A percentile compares a stretch with the other conserved stretches of the same genome.
phyloP scores from a whole-genome alignment of 1,140 invertebrate genomes.

The Diorhabda sublineata region DNA sequence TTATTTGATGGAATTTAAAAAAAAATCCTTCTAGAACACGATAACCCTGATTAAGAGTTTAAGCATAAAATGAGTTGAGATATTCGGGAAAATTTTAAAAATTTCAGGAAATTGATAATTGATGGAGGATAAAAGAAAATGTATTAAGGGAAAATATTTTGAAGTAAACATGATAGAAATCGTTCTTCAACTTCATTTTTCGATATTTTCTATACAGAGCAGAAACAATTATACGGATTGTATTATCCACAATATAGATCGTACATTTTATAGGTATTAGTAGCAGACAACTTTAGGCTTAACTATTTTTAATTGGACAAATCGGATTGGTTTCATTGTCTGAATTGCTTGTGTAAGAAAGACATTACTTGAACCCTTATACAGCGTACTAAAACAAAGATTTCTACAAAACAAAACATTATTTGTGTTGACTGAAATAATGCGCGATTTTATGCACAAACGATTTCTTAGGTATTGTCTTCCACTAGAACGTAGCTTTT shows the following conservation, averaged over 20 bases:
- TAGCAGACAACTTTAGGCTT: constrained; percentile 11
- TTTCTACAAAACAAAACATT: constrained; percentile 11
- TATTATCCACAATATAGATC: no score
- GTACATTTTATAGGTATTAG: not conserved
- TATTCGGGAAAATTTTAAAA: not conserved
- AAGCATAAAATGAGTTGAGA: not conserved
- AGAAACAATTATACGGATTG: no score
- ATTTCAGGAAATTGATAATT: not conserved
- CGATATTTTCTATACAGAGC: no score
- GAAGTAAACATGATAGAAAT: not conserved
- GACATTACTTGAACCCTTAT: not conserved
- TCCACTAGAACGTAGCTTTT: not conserved
- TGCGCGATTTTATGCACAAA: constrained; percentile 14
- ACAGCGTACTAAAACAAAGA: constrained; percentile 13
- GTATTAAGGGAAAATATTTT: not conserved
- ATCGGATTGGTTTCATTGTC: constrained; percentile 21
- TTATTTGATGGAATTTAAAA: not conserved
- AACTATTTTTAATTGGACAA: constrained; percentile 22
- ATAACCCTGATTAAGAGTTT: not conserved
- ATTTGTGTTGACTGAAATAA: constrained; percentile 12
- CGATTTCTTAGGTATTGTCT: constrained; percentile 7
- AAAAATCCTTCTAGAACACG: not conserved
- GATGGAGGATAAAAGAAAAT: not conserved
- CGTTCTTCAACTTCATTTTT: no score
- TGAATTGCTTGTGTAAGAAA: constrained; percentile 4